Conservation (phyloP, 2,797 vertebrate species). For the Xerus rutilus region DNA sequence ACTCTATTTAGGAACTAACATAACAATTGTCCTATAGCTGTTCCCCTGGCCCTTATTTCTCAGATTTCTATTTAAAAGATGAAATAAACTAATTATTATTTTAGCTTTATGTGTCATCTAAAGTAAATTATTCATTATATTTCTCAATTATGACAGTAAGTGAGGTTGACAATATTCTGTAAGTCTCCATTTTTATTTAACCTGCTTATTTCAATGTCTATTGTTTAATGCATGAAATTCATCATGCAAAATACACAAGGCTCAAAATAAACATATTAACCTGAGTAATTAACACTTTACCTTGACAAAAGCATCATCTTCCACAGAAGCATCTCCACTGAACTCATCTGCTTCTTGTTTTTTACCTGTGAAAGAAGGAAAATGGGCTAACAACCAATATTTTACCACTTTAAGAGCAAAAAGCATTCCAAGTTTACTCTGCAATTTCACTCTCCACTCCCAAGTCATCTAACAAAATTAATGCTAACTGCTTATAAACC, state of each 20-base stretch:
- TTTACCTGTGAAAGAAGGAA: conserved; percentile 90
- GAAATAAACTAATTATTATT: not conserved
- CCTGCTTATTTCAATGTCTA: not conserved
- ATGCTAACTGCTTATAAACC: conserved; percentile 21
- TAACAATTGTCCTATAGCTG: not conserved
- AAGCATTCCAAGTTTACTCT: conserved; percentile 59
- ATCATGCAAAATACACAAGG: conserved; percentile 38
- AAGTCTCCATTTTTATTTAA: conserved; percentile 49
- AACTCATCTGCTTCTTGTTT: conserved; percentile 94
- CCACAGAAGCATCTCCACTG: conserved; percentile 91
- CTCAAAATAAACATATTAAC: conserved; percentile 52
- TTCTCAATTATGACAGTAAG: conserved; percentile 44
- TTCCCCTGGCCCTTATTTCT: not conserved
- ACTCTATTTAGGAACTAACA: not conserved
- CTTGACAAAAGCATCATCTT: conserved; percentile 95
- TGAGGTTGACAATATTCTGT: not conserved
- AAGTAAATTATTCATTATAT: conserved; percentile 1
- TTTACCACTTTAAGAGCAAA: conserved; percentile 71
- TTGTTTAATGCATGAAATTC: conserved; percentile 39
- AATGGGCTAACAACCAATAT: conserved; percentile 80
- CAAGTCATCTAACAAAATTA: conserved; percentile 61
- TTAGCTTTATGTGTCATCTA: conserved; percentile 52
- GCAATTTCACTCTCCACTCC: not conserved
- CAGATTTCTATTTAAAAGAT: conserved; percentile 36
- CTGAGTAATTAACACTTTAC: conserved; percentile 86